Conservation (phyloP, 2,888 invertebrate genomes). For the Agonopterix subpropinquella region DNA sequence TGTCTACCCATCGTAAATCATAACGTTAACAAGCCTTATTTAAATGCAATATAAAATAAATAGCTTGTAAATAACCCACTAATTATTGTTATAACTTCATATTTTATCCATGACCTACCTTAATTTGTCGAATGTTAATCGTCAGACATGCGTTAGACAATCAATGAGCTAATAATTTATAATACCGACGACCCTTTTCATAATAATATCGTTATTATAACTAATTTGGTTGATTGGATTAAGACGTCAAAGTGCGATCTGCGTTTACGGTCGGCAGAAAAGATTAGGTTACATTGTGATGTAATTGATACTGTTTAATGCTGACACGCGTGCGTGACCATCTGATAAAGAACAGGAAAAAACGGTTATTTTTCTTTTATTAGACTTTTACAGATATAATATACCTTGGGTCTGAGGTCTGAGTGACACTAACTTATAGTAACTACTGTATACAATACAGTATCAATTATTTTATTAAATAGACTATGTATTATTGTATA, state of each 20-base stretch:
- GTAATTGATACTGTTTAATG: slow-evolving; percentile 35
- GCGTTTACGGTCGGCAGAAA: slow-evolving; percentile 59
- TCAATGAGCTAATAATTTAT: slow-evolving; percentile 47
- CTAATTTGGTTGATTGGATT: slow-evolving; percentile 67
- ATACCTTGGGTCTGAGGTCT: too few species aligned
- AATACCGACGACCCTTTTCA: slow-evolving; percentile 37
- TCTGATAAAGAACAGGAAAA: not conserved
- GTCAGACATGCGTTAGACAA: slow-evolving; percentile 31
- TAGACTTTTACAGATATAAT: too few species aligned
- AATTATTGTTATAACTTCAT: not conserved
- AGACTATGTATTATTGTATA: too few species aligned
- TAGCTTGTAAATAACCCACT: not conserved
- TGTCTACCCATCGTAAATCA: too few species aligned
- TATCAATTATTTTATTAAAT: too few species aligned
- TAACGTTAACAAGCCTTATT: too few species aligned
- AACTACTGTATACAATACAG: too few species aligned
- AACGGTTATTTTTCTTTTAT: too few species aligned
- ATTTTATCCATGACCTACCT: slow-evolving; percentile 42
- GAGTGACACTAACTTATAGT: too few species aligned
- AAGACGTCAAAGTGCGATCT: slow-evolving; percentile 64
- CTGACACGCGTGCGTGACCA: not conserved
- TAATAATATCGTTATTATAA: slow-evolving; percentile 55
- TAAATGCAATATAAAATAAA: not conserved
- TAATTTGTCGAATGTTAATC: slow-evolving; percentile 56
- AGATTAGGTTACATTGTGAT: slow-evolving; percentile 42